Evolutionary conservation across 2,888 invertebrate genomes (phyloP).

Genomic region (Phaonia tiefii): DNA sequence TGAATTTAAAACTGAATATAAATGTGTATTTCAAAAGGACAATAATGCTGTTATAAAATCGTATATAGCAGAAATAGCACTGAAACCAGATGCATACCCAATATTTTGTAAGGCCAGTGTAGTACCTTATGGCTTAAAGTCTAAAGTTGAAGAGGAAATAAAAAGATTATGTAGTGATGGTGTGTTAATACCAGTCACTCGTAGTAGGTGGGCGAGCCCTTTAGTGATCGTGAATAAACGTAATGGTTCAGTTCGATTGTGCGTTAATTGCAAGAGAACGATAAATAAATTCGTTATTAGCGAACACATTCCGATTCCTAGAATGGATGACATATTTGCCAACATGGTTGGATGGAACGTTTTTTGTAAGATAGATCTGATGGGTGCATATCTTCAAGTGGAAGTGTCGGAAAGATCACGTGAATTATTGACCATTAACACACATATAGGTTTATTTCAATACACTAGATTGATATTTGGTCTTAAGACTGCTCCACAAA

Average conservation of each 20-base stretch:
- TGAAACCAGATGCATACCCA: not conserved
- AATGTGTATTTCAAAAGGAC: not conserved
- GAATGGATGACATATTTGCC: slow-evolving; percentile 56
- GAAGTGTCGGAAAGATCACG: slow-evolving; percentile 34
- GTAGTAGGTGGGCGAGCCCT: slow-evolving; percentile 59
- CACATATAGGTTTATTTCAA: slow-evolving; percentile 52
- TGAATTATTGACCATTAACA: slow-evolving; percentile 54
- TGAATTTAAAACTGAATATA: not conserved
- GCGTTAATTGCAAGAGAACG: slow-evolving; percentile 55
- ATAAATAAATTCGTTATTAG: slow-evolving; percentile 50
- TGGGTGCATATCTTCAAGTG: slow-evolving; percentile 51
- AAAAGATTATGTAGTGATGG: slow-evolving; percentile 39
- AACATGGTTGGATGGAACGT: slow-evolving; percentile 46
- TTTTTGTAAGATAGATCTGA: slow-evolving; percentile 53
- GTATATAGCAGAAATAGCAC: slow-evolving; percentile 47
- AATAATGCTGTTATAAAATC: slow-evolving; percentile 29
- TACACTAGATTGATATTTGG: slow-evolving; percentile 51
- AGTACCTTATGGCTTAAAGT: slow-evolving; percentile 49
- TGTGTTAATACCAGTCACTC: slow-evolving; percentile 46
- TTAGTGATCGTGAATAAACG: slow-evolving; percentile 54
- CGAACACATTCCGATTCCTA: slow-evolving; percentile 51
- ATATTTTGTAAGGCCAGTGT: slow-evolving; percentile 46
- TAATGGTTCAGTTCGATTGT: slow-evolving; percentile 48
- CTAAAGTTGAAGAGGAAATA: slow-evolving; percentile 50
- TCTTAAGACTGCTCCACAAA: slow-evolving; percentile 41